Base-by-base conservation (phyloP, 2,797 vertebrate genomes). In the Lutra lutra region DNA sequence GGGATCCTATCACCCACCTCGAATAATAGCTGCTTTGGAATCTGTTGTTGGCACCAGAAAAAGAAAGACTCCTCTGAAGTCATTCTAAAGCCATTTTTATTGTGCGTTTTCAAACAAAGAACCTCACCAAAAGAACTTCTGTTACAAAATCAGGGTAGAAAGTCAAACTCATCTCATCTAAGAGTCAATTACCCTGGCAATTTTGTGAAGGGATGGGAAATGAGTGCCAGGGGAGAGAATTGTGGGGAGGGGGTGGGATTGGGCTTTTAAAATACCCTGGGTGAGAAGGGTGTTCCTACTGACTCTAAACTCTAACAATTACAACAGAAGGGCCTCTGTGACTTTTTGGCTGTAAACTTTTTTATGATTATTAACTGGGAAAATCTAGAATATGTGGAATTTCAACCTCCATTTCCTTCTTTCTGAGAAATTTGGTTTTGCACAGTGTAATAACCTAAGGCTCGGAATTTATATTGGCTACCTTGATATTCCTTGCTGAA, bases 41-140 rank as follows among this genome's bases (percentile, higher is more conserved):
- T 98, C 96, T 96, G 96, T 94, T 96, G 96, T 95, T 97, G 98
- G 96, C 96, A 96, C 80, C 94, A 96, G 95, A 92, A 97, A 97
- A 95, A 95, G 97, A 96, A 96, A 96, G 97, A 92, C 82, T 88
- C 94, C 92, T 97, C 97, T 98, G 97, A 97, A 98, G 98, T 98
- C 97, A 96, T 96, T 97, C 94, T 95, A 98, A 97, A 97, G 97
- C 97, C 97, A 97, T 97, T 97, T 98, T 98, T 97, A 98, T 98
- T 97, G 96, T 97, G 89, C 87, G 88, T 97, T 97, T 95, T 87
- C 96, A 97, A 97, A 98, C 97, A 98, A 98, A 98, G 94, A 87
- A 64, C 93, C 89, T 96, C 93, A 94, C 96, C 96, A 93, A 98
- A 96, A 97, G 97, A 97, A 95, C 90, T 86, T 96, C 82, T 94